These are phyloP conservation scores for Conus ventricosus DNA, from an alignment of 1,140 invertebrate species.

Conservation along the genomic window DNA sequence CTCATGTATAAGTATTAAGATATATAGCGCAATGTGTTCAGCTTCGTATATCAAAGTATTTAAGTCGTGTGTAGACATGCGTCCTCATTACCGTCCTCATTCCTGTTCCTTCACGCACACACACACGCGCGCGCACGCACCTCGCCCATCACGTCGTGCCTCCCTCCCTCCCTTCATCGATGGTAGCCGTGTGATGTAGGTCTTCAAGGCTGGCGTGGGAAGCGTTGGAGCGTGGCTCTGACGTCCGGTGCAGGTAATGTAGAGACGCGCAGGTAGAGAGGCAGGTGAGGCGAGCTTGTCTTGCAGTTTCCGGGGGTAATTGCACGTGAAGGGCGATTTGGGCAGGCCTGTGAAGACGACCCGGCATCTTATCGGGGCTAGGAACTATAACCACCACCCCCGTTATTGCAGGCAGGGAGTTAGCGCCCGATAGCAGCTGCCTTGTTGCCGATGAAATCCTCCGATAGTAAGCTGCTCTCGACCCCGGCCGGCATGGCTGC, in stretches of 20 bases:
- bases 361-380: neutral
- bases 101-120: no score
- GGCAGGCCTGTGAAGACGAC: slow-evolving; percentile 19
- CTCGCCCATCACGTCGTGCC: neutral
- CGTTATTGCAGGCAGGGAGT: neutral
- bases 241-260: slow-evolving; percentile 7
- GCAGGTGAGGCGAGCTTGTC: slow-evolving; percentile 1
- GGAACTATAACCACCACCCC: neutral
- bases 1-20: no score
- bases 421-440: slow-evolving; percentile 12
- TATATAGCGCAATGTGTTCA: no score
- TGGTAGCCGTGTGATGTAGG: neutral
- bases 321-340: slow-evolving; percentile 25
- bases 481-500: no score
- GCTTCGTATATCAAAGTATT: no score
- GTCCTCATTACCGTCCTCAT: no score
- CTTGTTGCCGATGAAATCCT: no score
- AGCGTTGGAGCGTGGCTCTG: slow-evolving; percentile 15
- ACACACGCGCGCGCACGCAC: neutral
- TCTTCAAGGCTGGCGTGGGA: neutral
- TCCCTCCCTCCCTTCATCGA: neutral
- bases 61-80: no score
- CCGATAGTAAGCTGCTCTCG: no score
- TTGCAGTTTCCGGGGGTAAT: slow-evolving; percentile 15
- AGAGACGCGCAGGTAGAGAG: neutral